Percentiles rank a stretch among this genome's conserved stretches.
Conservation (phyloP, 2,113 vertebrate genomes). For the Eublepharis macularius region DNA sequence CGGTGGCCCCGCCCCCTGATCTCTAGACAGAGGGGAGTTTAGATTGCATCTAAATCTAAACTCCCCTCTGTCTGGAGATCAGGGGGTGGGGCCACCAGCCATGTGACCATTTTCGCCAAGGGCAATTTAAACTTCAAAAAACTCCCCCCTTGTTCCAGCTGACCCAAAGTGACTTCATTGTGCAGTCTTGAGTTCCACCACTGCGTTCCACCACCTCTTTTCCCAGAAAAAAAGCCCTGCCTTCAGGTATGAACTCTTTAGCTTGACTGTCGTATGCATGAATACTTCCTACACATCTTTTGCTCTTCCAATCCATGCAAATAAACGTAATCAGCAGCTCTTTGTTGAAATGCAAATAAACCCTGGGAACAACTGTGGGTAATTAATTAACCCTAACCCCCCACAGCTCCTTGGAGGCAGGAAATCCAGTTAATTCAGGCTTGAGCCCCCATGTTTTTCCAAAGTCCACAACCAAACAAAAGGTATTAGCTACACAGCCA, state of each 20-base stretch:
- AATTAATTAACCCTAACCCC: constrained; percentile 23
- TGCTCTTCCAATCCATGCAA: not conserved
- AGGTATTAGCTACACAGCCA: not conserved
- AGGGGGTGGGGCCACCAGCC: no score
- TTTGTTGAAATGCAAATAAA: constrained; percentile 8
- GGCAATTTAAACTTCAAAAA: no score
- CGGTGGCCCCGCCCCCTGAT: no score
- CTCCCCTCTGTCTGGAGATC: no score
- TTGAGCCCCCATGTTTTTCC: not conserved
- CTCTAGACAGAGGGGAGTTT: no score
- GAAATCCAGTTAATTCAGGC: constrained; percentile 8
- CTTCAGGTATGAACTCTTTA: not conserved
- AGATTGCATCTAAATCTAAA: no score
- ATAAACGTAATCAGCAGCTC: not conserved
- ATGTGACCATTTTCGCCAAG: no score
- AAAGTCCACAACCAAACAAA: not conserved
- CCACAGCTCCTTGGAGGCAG: not conserved
- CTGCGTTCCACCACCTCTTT: no score
- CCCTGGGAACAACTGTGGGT: not conserved
- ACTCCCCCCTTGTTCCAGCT: no score
- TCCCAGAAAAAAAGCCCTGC: no score
- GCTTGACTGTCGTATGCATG: not conserved
- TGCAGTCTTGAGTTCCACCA: no score
- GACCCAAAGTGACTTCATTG: no score
- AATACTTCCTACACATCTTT: not conserved